These are phyloP conservation scores for Philopedon plagiatum DNA, from an alignment of 2,888 invertebrate species.

Conservation along the genomic window DNA sequence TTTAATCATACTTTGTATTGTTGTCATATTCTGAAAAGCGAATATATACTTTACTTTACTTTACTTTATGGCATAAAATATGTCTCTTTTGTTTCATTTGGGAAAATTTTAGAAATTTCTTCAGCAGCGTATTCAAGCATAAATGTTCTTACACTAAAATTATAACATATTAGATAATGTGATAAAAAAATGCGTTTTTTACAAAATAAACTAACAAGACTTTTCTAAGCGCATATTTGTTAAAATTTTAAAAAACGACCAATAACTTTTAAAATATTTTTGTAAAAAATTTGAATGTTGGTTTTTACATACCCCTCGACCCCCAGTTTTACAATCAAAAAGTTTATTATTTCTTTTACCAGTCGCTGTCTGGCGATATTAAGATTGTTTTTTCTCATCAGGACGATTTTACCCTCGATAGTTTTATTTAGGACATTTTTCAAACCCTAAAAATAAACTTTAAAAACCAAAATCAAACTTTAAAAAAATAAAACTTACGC, in stretches of 20 bases:
- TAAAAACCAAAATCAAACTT: too few species aligned
- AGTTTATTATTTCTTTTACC: not conserved
- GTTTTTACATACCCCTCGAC: not conserved
- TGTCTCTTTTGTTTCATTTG: not conserved
- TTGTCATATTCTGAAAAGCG: too few species aligned
- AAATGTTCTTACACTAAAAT: not conserved
- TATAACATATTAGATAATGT: not conserved
- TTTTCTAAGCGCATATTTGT: too few species aligned
- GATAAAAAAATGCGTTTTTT: too few species aligned
- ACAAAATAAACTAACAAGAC: too few species aligned
- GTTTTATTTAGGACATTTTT: too few species aligned
- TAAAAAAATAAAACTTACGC: too few species aligned
- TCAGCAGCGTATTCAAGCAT: not conserved
- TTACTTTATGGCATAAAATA: not conserved
- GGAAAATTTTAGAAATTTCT: not conserved
- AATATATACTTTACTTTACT: too few species aligned
- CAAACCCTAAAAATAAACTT: too few species aligned
- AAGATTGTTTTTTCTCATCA: not conserved
- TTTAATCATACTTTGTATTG: too few species aligned
- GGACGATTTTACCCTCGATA: not conserved
- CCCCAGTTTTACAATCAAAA: not conserved
- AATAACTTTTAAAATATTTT: too few species aligned
- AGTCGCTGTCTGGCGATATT: not conserved
- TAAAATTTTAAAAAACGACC: too few species aligned
- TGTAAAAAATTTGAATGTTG: not conserved